Evolutionary conservation across 2,888 invertebrate species (phyloP).

Genomic region (Machimus rusticus): DNA sequence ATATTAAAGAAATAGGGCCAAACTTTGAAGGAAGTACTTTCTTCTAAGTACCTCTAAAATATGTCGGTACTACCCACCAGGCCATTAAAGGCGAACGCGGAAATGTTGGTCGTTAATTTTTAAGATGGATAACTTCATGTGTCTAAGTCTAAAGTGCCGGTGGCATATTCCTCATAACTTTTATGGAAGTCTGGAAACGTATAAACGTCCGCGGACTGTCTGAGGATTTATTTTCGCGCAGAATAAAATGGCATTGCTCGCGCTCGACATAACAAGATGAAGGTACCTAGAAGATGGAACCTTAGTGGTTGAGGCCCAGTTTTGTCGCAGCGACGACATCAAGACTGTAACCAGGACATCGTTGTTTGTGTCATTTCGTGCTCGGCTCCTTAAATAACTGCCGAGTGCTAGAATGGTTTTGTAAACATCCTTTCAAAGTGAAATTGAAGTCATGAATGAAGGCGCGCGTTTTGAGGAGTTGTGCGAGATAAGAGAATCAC

Average conservation of each 20-base stretch:
- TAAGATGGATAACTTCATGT: constrained; percentile 20
- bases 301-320: background rate
- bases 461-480: constrained; percentile 5
- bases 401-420: background rate
- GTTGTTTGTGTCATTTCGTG: background rate
- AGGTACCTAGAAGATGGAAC: background rate
- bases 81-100: background rate
- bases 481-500: constrained; percentile 31
- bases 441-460: constrained; percentile 37
- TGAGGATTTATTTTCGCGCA: constrained; percentile 10
- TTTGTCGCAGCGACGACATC: background rate
- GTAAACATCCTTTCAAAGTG: constrained; percentile 26
- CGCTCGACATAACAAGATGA: too few relatives aligned
- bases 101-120: constrained; percentile 21
- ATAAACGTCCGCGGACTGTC: constrained; percentile 7
- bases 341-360: background rate
- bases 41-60: background rate
- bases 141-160: background rate
- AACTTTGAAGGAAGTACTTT: background rate
- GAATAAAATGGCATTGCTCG: background rate
- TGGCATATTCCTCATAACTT: constrained; percentile 23
- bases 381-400: background rate
- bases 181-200: background rate
- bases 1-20: background rate
- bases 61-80: background rate